A percentile compares a stretch with the other conserved stretches of the same genome.
Conservation (phyloP, 2,888 invertebrate species). For the Drosophila meridiana region DNA sequence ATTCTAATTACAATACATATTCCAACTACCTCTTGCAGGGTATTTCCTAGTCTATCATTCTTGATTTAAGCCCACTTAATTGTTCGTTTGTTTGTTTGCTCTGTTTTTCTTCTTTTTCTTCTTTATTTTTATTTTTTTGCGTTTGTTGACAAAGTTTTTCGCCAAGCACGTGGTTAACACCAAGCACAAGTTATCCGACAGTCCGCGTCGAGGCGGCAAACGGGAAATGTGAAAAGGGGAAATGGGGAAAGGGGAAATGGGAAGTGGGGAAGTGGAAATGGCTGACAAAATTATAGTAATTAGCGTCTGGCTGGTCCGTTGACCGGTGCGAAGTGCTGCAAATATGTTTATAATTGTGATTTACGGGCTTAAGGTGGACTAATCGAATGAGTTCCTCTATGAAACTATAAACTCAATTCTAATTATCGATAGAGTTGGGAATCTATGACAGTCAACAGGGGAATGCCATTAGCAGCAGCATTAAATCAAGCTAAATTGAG, state of each 20-base stretch:
- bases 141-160: slow-evolving; percentile 67
- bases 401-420: slow-evolving; percentile 5
- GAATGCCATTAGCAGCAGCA: slow-evolving; percentile 2
- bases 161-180: slow-evolving; percentile 53
- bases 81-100: slow-evolving; percentile 35
- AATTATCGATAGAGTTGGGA: slow-evolving; percentile 14
- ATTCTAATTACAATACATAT: no score
- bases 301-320: slow-evolving; percentile 40
- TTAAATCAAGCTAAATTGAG: neutral
- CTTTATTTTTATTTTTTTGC: slow-evolving; percentile 3
- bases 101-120: slow-evolving; percentile 19
- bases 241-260: neutral
- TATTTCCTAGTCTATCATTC: neutral
- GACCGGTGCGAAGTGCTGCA: slow-evolving; percentile 21
- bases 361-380: slow-evolving; percentile 19
- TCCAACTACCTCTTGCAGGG: slow-evolving; percentile 8
- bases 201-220: slow-evolving; percentile 10
- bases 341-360: slow-evolving; percentile 46
- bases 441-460: neutral
- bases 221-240: neutral
- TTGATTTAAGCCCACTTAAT: slow-evolving; percentile 6
- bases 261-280: slow-evolving; percentile 2
- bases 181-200: slow-evolving; percentile 43
- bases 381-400: neutral
- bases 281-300: slow-evolving; percentile 60